Evolutionary conservation across 2,797 vertebrate species (phyloP).

Genomic region (Chiroxiphia lanceolata): DNA sequence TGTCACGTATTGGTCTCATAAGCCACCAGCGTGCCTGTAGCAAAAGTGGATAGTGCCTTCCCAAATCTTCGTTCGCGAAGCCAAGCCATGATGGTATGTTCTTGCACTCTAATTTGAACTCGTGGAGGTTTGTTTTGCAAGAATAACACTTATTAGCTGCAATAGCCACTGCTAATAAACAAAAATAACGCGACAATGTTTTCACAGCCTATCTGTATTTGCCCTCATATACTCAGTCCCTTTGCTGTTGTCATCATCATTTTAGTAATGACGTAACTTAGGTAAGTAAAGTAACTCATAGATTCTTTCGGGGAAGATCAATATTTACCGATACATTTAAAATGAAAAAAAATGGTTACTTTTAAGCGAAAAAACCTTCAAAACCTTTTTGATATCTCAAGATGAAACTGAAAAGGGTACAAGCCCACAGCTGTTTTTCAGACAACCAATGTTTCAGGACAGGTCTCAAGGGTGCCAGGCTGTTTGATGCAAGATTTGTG

Average conservation of each 20-base stretch:
- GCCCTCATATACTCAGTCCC: background rate
- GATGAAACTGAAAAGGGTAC: background rate
- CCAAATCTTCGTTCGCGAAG: too few species aligned
- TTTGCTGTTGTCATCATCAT: background rate
- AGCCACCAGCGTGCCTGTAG: too few species aligned
- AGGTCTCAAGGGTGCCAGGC: background rate
- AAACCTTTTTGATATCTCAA: background rate
- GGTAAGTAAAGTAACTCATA: background rate
- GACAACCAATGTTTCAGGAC: background rate
- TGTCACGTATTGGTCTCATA: too few species aligned
- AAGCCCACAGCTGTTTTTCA: background rate
- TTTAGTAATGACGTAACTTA: background rate
- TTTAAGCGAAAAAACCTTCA: background rate
- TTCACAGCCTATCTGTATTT: rapidly evolving
- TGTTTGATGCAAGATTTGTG: background rate
- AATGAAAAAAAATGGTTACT: background rate
- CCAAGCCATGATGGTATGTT: too few species aligned
- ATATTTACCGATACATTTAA: background rate
- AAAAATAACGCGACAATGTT: background rate
- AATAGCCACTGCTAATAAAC: background rate
- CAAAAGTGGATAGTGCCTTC: too few species aligned
- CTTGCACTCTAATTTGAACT: background rate
- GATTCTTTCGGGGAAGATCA: background rate
- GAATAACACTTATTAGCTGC: background rate
- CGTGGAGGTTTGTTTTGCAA: background rate